Evolutionary conservation across 2,797 vertebrate genomes (phyloP), one percentile per base, ranked within the genome.

Genomic region (Sebastolobus alascanus): DNA sequence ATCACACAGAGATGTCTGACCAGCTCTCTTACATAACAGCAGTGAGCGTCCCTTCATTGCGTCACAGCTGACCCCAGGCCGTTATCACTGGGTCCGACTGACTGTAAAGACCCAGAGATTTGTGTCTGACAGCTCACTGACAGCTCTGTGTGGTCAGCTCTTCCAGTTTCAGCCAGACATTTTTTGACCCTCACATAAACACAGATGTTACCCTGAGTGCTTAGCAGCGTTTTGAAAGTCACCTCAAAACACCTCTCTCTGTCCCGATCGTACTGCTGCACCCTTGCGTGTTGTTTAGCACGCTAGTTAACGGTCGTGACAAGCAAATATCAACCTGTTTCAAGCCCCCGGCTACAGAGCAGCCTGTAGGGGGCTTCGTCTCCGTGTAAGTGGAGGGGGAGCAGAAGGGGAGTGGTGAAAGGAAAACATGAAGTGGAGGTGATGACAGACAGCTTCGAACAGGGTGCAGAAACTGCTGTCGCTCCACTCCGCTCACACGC

Each of bases 141-240:
- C 11, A 37, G 52, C 27, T 67, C 40, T 22, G 70, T 55, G 74
- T 70, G 70, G 33, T 70, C 43, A 74, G 68, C 82, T 82, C 60
- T 80, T 84, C 59, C 0, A 55, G 68, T 87, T 83, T 82, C 87
- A 81, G 75, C 25, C 64, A 60, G 65, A 75, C 75, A 54, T 64
- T 72, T 80, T 78, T 52, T 73, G 38, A 65, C 50, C 52, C 55
- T 29, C 14, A 43, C 69, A 68, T 56, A 27, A 71, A 74, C 63
- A 56, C 14, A 0, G 40, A 55, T 63, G 31, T 46, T 10, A 16
- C 58, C n/a, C 46, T 8, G 13, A 68, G 68, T 4, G 11, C n/a
- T 29, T 43, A 58, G n/a, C 22, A 10, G 9, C 37, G 52, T 65
- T 37, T 11, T 43, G 9, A 60, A 73, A 29, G 52, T 59, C 29